A percentile compares a stretch with the other conserved stretches of the same genome.
phyloP scores from a whole-genome alignment of 1,140 invertebrate genomes.

The Drosophila persimilis region DNA sequence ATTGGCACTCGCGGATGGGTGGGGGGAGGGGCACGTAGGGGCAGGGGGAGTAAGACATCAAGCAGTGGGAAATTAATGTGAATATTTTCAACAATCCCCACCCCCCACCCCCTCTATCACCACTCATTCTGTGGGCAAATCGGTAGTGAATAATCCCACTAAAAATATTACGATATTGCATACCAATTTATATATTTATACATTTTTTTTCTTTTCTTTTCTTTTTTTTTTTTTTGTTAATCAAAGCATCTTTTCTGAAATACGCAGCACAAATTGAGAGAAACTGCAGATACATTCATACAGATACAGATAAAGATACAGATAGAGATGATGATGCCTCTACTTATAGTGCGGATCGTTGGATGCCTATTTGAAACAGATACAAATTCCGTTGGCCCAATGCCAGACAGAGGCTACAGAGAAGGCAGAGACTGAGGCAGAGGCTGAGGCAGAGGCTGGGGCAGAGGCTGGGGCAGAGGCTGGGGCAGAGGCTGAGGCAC shows the following conservation, averaged over 20 bases:
- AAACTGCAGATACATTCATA: background rate
- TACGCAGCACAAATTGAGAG: constrained; percentile 49
- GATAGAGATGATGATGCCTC: background rate
- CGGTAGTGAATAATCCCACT: constrained; percentile 36
- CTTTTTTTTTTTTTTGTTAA: constrained; percentile 28
- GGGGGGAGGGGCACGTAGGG: too few species aligned
- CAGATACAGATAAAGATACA: background rate
- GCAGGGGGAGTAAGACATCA: background rate
- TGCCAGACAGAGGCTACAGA: constrained; percentile 38
- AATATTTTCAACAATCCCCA: constrained; percentile 38
- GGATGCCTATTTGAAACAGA: constrained; percentile 65
- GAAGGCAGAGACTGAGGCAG: background rate
- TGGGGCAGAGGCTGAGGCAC: background rate
- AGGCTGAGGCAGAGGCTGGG: background rate
- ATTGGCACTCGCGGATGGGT: constrained; percentile 35
- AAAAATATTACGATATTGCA: constrained; percentile 37
- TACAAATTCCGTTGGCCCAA: constrained; percentile 70
- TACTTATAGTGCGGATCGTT: constrained; percentile 14
- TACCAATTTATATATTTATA: constrained; percentile 39
- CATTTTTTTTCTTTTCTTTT: background rate
- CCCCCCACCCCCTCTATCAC: too few species aligned
- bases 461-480: background rate
- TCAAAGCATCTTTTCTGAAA: constrained; percentile 60
- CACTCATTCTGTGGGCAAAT: constrained; percentile 20
- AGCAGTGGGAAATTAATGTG: constrained; percentile 32